These are phyloP conservation scores for Stenodera caucasica DNA, from an alignment of 2,888 invertebrate genomes.

Conservation along the genomic window DNA sequence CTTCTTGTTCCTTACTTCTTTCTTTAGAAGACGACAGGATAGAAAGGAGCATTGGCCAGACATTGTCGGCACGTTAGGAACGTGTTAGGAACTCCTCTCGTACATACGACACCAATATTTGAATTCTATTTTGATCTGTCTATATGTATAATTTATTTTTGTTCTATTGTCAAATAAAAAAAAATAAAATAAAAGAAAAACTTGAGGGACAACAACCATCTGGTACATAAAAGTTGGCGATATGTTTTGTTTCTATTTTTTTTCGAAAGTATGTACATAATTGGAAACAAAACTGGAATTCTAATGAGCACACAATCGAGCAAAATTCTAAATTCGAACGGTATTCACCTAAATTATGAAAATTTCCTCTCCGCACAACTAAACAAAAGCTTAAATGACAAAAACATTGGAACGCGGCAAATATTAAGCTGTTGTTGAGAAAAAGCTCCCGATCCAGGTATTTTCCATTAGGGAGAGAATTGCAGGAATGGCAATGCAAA, in stretches of 20 bases:
- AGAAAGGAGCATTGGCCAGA: slow-evolving; percentile 16
- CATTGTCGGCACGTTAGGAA: slow-evolving; percentile 19
- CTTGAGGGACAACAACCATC: slow-evolving; percentile 10
- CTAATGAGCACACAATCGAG: too few relatives aligned
- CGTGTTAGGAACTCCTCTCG: slow-evolving; percentile 26
- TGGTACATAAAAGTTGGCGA: too few relatives aligned
- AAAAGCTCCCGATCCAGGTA: slow-evolving; percentile 5
- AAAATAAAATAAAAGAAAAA: slow-evolving; percentile 10
- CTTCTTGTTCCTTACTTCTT: too few relatives aligned
- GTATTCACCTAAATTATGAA: neutral
- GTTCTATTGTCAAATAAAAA: slow-evolving; percentile 10
- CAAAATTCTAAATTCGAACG: too few relatives aligned
- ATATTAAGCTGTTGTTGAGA: slow-evolving; percentile 10
- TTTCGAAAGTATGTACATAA: too few relatives aligned
- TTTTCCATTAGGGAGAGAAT: slow-evolving; percentile 12
- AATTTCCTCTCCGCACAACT: neutral
- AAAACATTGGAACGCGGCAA: slow-evolving; percentile 14
- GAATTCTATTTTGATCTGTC: slow-evolving; percentile 29
- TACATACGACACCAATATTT: slow-evolving; percentile 26
- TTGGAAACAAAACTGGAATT: too few relatives aligned
- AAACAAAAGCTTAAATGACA: neutral
- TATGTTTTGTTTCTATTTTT: too few relatives aligned
- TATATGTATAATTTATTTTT: slow-evolving; percentile 9
- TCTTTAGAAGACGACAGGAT: neutral
- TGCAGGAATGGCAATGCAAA: slow-evolving; percentile 14